Evolutionary conservation across 2,113 vertebrate species (phyloP), one percentile per base, ranked within the genome.

Genomic region (Bagarius yarrelli): DNA sequence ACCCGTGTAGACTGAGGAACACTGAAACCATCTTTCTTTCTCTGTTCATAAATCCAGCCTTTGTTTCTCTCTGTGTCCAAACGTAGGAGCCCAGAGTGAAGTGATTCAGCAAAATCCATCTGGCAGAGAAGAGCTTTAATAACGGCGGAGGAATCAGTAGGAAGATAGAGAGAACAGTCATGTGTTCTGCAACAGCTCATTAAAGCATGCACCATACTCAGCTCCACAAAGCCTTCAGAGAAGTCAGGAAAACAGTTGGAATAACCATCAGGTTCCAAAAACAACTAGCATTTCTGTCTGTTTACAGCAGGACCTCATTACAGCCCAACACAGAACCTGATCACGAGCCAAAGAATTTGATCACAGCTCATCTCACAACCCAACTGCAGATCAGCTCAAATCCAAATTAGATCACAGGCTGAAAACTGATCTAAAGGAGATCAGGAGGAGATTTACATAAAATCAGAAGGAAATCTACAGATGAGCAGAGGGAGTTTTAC

Each of bases 101-200:
- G 53, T 69, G 73, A 82, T 25, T 25, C 61, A 59, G 63, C 61
- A n/a, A 34, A 47, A 19, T 55, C 36, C 63, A 76, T 67, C 73
- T 76, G 72, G 63, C 72, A 76, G 12, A 21, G 8, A n/a, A 40
- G 30, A 27, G 55, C 76, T 47, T 40, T 44, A 75, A 67, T 75
- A 75, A 76, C 40, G 25, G 36, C 56, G 75, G 61, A 25, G 57
- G 85, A 83, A 87, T 81, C 76, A 88, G 83, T 83, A 63, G 34
- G 34, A 21, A 66, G 59, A 55, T 36, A 64, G 66, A 72, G 81
- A 78, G 32, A 56, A 71, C 13, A 30, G 27, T 21, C 30, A 52
- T 64, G 56, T 27, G 75, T 19, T 16, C 32, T 47, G 63, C n/a
- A 72, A 34, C 30, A 78, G 75, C 23, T 55, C 61, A 40, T 66